Percentiles rank a stretch among this genome's conserved stretches.
Evolutionary conservation across 2,113 vertebrate species (phyloP).

Genomic region (Daphoenositta chrysoptera): DNA sequence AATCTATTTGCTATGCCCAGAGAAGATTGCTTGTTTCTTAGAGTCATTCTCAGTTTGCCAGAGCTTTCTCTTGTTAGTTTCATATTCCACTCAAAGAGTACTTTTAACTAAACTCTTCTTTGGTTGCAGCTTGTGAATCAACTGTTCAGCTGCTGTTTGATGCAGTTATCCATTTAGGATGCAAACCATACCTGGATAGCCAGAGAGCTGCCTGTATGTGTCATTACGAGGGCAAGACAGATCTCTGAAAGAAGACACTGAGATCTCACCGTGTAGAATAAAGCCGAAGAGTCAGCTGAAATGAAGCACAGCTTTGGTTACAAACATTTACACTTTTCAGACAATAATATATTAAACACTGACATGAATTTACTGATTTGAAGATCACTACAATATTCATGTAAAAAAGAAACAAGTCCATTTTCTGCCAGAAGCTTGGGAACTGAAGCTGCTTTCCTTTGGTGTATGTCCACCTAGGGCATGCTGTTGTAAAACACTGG

Average conservation of each 20-base stretch:
- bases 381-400: not conserved
- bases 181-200: constrained; percentile 95
- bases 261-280: not conserved
- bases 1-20: not conserved
- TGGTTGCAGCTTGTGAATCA: constrained; percentile 86
- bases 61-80: not conserved
- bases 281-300: not conserved
- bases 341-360: not conserved
- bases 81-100: not conserved
- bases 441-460: not conserved
- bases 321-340: not conserved
- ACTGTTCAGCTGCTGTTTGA: constrained; percentile 90
- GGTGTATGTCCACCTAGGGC: not conserved
- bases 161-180: constrained; percentile 92
- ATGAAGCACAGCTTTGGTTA: not conserved
- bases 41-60: not conserved
- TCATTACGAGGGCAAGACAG: constrained; percentile 83
- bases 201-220: constrained; percentile 90
- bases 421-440: not conserved
- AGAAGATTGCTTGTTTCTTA: not conserved
- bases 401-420: not conserved
- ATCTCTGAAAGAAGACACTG: constrained; percentile 77
- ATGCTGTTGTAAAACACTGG: not conserved
- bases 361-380: not conserved
- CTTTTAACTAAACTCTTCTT: not conserved